A percentile compares a stretch with the other conserved stretches of the same genome.
Evolutionary conservation across 2,888 invertebrate species (phyloP).

Genomic region (Pseudococcus longispinus): DNA sequence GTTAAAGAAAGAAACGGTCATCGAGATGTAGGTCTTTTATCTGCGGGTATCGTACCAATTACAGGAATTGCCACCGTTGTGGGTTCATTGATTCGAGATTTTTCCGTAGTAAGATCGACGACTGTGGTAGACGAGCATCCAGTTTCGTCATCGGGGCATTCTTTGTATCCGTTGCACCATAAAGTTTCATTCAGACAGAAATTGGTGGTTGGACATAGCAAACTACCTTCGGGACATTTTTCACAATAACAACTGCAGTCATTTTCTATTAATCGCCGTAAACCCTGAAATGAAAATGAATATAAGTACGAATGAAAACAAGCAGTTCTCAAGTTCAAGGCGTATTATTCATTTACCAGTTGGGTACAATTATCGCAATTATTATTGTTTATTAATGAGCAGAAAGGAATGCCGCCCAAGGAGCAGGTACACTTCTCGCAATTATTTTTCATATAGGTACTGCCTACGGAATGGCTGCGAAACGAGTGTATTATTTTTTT

Average conservation of each 20-base stretch:
- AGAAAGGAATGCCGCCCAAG: conserved; percentile 75
- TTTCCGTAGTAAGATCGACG: neutral
- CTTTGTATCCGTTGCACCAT: conserved; percentile 83
- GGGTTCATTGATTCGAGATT: neutral
- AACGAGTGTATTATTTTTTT: neutral
- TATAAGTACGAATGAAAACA: neutral
- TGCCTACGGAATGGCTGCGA: conserved; percentile 67
- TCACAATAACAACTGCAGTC: conserved; percentile 76
- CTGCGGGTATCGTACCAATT: neutral
- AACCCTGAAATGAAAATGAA: conserved; percentile 61
- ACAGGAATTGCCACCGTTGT: neutral
- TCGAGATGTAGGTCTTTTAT: neutral
- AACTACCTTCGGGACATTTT: conserved; percentile 72
- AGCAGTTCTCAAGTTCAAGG: neutral
- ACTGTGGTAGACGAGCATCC: conserved; percentile 65
- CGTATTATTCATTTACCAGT: conserved; percentile 41
- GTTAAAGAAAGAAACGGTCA: neutral
- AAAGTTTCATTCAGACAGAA: conserved; percentile 73
- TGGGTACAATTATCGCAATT: conserved; percentile 52
- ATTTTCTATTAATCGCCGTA: conserved; percentile 65
- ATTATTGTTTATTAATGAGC: conserved; percentile 62
- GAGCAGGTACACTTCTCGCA: conserved; percentile 83
- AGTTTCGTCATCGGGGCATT: conserved; percentile 84
- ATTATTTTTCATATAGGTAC: conserved; percentile 78
- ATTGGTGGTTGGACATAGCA: conserved; percentile 76